Evolutionary conservation across 2,888 invertebrate species (phyloP), one percentile per base, ranked within the genome.

Genomic region (Drosophila niveifrons): DNA sequence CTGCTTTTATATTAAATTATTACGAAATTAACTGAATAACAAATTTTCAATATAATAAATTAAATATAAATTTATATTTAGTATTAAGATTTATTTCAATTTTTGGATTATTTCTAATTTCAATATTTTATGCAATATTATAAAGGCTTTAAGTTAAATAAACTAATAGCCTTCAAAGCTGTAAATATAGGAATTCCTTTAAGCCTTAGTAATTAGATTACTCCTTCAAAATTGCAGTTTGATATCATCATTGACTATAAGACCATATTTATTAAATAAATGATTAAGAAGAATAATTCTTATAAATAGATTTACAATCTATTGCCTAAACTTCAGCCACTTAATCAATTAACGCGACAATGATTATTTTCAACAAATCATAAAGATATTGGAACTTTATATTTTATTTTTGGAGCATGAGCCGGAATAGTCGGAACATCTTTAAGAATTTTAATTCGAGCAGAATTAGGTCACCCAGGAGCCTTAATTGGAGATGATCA

Each of bases 301-400:
- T 92, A 93, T 94, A 88, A 93, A 94, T 94, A 94, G 93, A 94
- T 94, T 94, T 94, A 94, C 94, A 94, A 93, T 94, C 94, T 94
- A 94, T 93, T 92, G 93, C 94, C 93, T 94, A 92, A 83, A 79
- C 0, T 93, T 94, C 94, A 94, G 94, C 93, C 94, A 94, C 93
- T 94, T 94, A 94, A 94, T 93, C 91, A 18, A 18, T 94, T 93
- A 94, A 93, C 91, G 92, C 93, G 93, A 93, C 95, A 95, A 94
- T 95, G 95, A 93, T 90, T 95, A 90, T 95, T 94, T 90, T 95
- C 95, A 28, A 18, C 94, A 93, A 95, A 95, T 93, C 96, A 96
- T 93, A 96, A 96, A 93, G 95, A 96, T 93, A 96, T 96, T 94
- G 95, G 95, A 87, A 95, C 94, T 71, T 91, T 96, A 93, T 96